Base-by-base conservation (phyloP, 2,888 invertebrate genomes). In the Athrips mouffetella region DNA sequence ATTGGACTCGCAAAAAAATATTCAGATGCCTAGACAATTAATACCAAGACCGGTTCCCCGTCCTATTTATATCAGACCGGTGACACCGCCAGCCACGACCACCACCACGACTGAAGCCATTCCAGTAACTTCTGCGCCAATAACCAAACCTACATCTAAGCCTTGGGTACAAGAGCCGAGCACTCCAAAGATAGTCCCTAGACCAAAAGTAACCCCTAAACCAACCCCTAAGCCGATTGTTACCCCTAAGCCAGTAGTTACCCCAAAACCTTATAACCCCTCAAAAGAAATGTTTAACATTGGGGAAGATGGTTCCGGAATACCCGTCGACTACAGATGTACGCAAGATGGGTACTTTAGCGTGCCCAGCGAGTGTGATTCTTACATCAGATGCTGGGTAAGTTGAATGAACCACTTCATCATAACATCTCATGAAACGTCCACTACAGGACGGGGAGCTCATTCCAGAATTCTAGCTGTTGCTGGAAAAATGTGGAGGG, bases 281-380 rank as follows among this genome's bases (percentile, higher is more conserved):
- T 30, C 18, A 29, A 42, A 11, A 20, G n/a, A 11, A 1, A 13
- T 21, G 11, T 31, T 31, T 2, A 40, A 13, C 6, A 20, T 44
- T 31, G 5, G 11, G 8, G 40, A 11, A 1, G 44, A 44, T 37
- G n/a, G n/a, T n/a, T 1, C 20, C 8, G 44, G 44, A 21, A 13
- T 31, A 7, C 23, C 45, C n/a, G 8, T 7, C 2, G 58, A 60
- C 30, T 66, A 58, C 46, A 30, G 51, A 11, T 71, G 71, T 48
- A 45, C 35, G 27, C 44, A 53, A 30, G 47, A 73, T 50, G 70
- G 58, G 2, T 78, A 68, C 50, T 75, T 70, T 80, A 90, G 62
- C 0, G 81, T 91, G 2, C 65, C 89, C 0, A 88, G 86, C 18
- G 91, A 92, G 59, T 94, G 94, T 65, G 94, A 94, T 64, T 89